Evolutionary conservation across 2,113 vertebrate genomes (phyloP).

Genomic region (Actenoides lindsayi): DNA sequence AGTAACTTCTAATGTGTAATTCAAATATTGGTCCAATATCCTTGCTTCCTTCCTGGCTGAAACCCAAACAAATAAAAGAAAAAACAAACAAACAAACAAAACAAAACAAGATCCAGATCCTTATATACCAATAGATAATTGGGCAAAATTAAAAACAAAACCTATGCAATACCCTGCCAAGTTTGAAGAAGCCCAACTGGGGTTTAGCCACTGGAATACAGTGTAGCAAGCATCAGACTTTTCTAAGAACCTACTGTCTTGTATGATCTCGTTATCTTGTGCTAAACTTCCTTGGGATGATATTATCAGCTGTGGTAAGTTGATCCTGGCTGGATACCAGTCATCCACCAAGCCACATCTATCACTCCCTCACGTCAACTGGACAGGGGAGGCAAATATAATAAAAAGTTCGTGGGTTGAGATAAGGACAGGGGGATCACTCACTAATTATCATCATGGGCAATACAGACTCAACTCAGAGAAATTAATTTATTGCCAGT

Average conservation of each 20-base stretch:
- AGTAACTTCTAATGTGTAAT: background rate
- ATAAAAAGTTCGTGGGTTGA: background rate
- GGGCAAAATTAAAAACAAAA: background rate
- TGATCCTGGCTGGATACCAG: background rate
- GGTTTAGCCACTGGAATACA: background rate
- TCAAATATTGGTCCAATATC: background rate
- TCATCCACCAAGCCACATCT: background rate
- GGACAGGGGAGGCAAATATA: background rate
- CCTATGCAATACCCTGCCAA: background rate
- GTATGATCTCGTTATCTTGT: background rate
- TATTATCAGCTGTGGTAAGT: background rate
- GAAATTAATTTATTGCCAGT: background rate
- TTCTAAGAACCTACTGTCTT: background rate
- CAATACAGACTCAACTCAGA: background rate
- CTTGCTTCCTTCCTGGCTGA: background rate
- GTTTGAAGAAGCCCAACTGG: background rate
- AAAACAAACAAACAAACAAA: background rate
- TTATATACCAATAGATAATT: background rate
- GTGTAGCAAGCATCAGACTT: background rate
- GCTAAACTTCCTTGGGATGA: background rate
- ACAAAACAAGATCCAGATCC: background rate
- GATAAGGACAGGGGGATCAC: background rate
- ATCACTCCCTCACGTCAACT: background rate
- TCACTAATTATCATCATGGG: background rate
- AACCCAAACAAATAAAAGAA: background rate